Percentiles rank a stretch among this genome's conserved stretches.
phyloP scores from a whole-genome alignment of 1,140 invertebrate species.

The Apis laboriosa region DNA sequence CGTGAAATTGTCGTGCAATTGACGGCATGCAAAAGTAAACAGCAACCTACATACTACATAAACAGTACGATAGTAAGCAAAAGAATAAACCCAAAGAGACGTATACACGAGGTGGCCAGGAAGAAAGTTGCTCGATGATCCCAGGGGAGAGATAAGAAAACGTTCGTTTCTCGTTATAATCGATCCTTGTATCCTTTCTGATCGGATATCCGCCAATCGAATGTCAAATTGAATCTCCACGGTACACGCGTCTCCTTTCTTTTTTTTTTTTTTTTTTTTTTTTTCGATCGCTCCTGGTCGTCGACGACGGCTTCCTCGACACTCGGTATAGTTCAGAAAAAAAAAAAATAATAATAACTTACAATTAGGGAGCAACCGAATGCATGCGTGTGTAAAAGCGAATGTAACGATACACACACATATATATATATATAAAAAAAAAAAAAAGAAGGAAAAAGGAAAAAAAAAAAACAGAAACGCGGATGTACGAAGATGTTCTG shows the following conservation, averaged over 20 bases:
- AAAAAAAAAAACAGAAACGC: background rate
- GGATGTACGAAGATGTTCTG: background rate
- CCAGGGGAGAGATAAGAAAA: background rate
- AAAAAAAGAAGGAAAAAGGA: background rate
- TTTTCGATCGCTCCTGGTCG: background rate
- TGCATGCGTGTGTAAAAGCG: conserved; percentile 37
- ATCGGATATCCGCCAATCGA: background rate
- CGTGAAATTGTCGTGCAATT: conserved; percentile 52
- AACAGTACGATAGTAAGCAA: conserved; percentile 49
- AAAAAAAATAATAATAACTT: conserved; percentile 38
- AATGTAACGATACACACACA: no score
- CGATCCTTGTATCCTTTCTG: background rate
- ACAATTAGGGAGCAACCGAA: conserved; percentile 61
- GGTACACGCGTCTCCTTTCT: background rate
- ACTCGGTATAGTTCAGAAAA: conserved; percentile 37
- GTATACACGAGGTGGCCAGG: conserved; percentile 18
- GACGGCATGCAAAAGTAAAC: conserved; percentile 7
- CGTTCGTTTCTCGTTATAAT: background rate
- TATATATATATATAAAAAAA: no score
- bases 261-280: background rate
- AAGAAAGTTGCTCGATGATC: conserved; percentile 1
- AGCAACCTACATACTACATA: conserved; percentile 27
- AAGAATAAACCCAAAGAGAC: conserved; percentile 33
- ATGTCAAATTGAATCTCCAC: background rate
- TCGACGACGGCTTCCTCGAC: conserved; percentile 35